Percentiles rank a stretch among this genome's conserved stretches.
These are phyloP conservation scores for Taeniopygia guttata DNA, from an alignment of 2,797 vertebrate genomes.

Conservation along the genomic window DNA sequence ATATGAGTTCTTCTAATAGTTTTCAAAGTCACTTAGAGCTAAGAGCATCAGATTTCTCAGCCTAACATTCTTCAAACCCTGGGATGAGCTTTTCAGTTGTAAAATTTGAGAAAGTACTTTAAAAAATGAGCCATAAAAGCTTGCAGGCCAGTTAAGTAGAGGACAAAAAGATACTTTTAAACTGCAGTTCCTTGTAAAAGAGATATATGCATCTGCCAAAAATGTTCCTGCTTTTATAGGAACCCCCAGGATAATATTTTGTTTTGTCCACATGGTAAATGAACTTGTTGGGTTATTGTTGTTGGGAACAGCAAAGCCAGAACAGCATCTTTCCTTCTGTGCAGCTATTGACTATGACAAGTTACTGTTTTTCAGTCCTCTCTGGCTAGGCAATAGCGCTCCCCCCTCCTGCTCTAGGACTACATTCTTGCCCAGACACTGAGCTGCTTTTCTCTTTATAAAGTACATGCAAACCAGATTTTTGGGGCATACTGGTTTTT, in stretches of 20 bases:
- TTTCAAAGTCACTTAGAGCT: not conserved
- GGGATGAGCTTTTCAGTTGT: not conserved
- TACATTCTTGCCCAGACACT: not conserved
- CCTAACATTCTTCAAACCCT: not conserved
- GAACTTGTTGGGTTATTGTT: not conserved
- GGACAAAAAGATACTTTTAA: not conserved
- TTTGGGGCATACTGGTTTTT: not conserved
- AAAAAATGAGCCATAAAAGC: not conserved
- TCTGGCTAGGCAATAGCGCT: not conserved
- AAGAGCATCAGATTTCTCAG: not conserved
- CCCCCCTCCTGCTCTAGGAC: not conserved
- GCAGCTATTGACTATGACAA: not conserved
- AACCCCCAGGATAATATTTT: not conserved
- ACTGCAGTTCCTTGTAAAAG: not conserved
- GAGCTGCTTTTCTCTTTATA: not conserved
- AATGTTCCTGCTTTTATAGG: not conserved
- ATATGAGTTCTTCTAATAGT: not conserved
- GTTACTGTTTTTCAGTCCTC: not conserved
- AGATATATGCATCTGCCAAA: not conserved
- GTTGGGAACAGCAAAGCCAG: not conserved
- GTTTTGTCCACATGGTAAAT: not conserved
- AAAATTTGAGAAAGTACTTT: not conserved
- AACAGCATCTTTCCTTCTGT: not conserved
- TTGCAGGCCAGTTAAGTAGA: not conserved
- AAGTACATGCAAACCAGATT: not conserved